Evolutionary conservation across 2,797 vertebrate genomes (phyloP), one percentile per base, ranked within the genome.

Genomic region (Cephalopachus bancanus): DNA sequence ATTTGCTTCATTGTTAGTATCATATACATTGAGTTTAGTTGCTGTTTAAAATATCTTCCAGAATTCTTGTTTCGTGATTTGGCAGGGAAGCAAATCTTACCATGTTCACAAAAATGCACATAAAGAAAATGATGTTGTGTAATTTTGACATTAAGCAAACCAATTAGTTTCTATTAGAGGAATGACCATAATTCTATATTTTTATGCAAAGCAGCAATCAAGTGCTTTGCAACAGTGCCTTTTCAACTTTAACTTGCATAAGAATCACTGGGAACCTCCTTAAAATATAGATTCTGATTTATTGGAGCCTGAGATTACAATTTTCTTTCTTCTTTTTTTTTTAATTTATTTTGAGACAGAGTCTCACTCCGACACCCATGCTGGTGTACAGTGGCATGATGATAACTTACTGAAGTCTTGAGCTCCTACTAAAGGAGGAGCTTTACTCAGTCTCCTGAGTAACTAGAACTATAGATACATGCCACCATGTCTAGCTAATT

Each of bases 21-120:
- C 55, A 5, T 15, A 9, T 57, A 71, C 24, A 19, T 53, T 57
- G 19, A 79, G 7, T 10, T 79, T 65, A 74, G 3, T 62, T 60
- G 33, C 9, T 95, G 11, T 80, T 89, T 53, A 83, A 83, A 89
- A 94, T 72, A 51, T 33, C 14, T 95, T 60, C 22, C 20, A 55
- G 71, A 53, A 59, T 59, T 84, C 65, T 86, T 81, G 24, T 76
- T 60, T 83, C 19, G 7, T 51, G 22, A 86, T 64, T 85, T 86
- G 53, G 8, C 37, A 91, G 81, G 49, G 33, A 91, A 96, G 28
- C 12, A 80, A 85, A 64, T 75, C 81, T 26, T 76, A 67, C 16
- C 75, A 14, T 79, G 30, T 80, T 96, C n/a, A 88, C 10, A 85
- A 33, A 67, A 72, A 62, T 80, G 22, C 26, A 65, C 17, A 37